Conservation (phyloP, 1,140 invertebrate species). For the Leptinotarsa lineolata region DNA sequence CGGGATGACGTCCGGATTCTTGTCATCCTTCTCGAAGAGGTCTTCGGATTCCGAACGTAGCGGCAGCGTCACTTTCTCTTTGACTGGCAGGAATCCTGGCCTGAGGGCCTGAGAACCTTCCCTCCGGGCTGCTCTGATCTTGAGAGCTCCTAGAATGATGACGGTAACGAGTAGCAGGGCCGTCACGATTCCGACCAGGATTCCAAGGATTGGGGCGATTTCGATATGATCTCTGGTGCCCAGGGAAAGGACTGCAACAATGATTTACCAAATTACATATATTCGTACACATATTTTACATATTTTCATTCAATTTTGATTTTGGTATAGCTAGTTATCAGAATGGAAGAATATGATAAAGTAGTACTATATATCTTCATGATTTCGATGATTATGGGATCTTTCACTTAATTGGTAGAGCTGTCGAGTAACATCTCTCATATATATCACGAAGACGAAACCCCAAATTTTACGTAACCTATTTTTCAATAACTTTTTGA, state of each 20-base stretch:
- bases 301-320: too few species aligned
- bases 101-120: slow-evolving; percentile 59
- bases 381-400: too few species aligned
- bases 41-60: slow-evolving; percentile 67
- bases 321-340: too few species aligned
- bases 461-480: too few species aligned
- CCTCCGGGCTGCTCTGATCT: slow-evolving; percentile 63
- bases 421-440: too few species aligned
- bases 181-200: slow-evolving; percentile 72
- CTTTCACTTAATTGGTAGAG: too few species aligned
- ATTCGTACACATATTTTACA: too few species aligned
- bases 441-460: too few species aligned
- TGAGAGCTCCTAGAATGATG: slow-evolving; percentile 71
- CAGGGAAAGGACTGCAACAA: slow-evolving; percentile 50
- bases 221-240: slow-evolving; percentile 61
- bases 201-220: slow-evolving; percentile 74
- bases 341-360: too few species aligned
- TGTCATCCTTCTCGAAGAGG: slow-evolving; percentile 74
- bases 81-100: slow-evolving; percentile 67
- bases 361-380: too few species aligned
- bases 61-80: slow-evolving; percentile 70
- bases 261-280: not conserved
- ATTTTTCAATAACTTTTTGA: too few species aligned
- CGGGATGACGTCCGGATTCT: slow-evolving; percentile 84
- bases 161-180: slow-evolving; percentile 71